These are phyloP conservation scores for Eristalis pertinax DNA, from an alignment of 2,888 invertebrate species.

Conservation along the genomic window DNA sequence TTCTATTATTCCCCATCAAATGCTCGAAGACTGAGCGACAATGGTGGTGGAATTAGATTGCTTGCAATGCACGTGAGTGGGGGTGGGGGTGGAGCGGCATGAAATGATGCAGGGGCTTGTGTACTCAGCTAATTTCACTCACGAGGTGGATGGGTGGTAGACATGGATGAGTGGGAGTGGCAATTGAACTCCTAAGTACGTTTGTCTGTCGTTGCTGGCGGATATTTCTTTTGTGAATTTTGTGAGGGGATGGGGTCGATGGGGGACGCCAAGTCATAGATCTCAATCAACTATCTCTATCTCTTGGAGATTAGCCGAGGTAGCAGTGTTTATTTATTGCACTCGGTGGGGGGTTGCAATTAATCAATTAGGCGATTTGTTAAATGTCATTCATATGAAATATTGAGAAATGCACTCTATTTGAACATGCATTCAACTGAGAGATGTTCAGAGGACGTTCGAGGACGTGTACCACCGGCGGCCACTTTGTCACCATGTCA, in stretches of 20 bases:
- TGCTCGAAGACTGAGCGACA: constrained; percentile 16
- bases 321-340: constrained; percentile 32
- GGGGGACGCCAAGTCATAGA: background rate
- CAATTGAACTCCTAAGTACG: background rate
- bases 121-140: constrained; percentile 43
- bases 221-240: background rate
- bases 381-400: constrained; percentile 1
- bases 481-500: background rate
- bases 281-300: constrained; percentile 12
- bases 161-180: background rate
- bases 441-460: background rate
- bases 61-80: background rate
- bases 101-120: constrained; percentile 2
- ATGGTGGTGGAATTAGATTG: constrained; percentile 16
- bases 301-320: background rate
- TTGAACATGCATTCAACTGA: background rate
- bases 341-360: constrained; percentile 9
- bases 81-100: too few relatives aligned
- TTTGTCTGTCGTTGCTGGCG: background rate
- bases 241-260: background rate
- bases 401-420: background rate
- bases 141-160: background rate
- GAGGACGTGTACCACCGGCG: background rate
- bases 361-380: constrained; percentile 31
- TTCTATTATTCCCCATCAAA: constrained; percentile 64